Conservation (phyloP, 2,888 invertebrate species). For the Bruchidius siliquastri region DNA sequence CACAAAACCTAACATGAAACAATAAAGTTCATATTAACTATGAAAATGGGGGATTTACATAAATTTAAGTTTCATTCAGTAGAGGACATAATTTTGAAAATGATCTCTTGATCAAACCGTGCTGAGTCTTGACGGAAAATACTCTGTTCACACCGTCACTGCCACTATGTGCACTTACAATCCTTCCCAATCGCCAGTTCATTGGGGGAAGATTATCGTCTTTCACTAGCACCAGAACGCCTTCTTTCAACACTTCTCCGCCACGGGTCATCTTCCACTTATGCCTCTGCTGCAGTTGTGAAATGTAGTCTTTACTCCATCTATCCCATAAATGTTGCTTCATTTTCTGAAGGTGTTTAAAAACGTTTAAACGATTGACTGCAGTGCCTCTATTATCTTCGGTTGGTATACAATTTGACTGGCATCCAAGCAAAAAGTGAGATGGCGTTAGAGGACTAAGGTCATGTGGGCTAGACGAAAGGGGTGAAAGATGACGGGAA, state of each 20-base stretch:
- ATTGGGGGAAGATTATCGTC: conserved; percentile 1
- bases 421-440: conserved; percentile 16
- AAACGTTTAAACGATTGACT: conserved; percentile 8
- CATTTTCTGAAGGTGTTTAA: conserved; percentile 1
- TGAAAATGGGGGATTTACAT: no score
- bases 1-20: no score
- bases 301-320: conserved; percentile 8
- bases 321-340: conserved; percentile 8
- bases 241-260: neutral
- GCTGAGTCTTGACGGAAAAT: no score
- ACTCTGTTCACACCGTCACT: no score
- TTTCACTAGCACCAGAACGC: neutral
- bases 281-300: conserved; percentile 2
- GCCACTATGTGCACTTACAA: no score
- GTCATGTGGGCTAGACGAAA: conserved; percentile 18
- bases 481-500: conserved; percentile 24
- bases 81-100: no score
- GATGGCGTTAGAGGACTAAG: conserved; percentile 15
- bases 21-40: no score
- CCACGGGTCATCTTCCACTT: conserved; percentile 5
- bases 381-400: neutral
- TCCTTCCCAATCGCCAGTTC: neutral
- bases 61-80: no score
- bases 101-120: no score
- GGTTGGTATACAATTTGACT: conserved; percentile 10